phyloP scores from a whole-genome alignment of 2,888 invertebrate genomes.

The Drosophila borborema region DNA sequence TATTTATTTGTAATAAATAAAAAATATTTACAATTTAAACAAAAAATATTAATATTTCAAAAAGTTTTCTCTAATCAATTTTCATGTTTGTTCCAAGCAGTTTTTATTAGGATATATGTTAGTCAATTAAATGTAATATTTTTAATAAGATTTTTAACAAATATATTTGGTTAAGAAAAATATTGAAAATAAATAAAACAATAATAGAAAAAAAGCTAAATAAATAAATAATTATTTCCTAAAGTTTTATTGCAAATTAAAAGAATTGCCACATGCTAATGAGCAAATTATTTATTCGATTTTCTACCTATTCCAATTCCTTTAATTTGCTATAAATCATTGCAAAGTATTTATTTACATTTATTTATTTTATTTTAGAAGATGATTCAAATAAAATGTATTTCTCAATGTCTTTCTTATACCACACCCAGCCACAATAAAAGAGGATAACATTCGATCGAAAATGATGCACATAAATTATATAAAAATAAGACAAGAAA shows the following conservation, averaged over 20 bases:
- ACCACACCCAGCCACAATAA: background rate
- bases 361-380: background rate
- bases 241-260: background rate
- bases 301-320: background rate
- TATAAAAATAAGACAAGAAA: background rate
- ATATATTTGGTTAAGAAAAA: no score
- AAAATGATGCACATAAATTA: background rate
- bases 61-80: no score
- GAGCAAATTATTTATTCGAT: background rate
- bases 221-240: background rate
- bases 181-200: no score
- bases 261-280: background rate
- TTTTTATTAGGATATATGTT: no score
- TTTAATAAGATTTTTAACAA: no score
- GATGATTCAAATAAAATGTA: background rate
- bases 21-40: background rate
- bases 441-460: no score
- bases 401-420: background rate
- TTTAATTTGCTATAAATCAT: background rate
- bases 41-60: background rate
- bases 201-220: no score
- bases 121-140: no score
- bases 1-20: background rate
- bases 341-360: background rate
- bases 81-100: no score